Evolutionary conservation across 2,113 vertebrate genomes (phyloP), one percentile per base, ranked within the genome.

Genomic region (Tinamus guttatus): DNA sequence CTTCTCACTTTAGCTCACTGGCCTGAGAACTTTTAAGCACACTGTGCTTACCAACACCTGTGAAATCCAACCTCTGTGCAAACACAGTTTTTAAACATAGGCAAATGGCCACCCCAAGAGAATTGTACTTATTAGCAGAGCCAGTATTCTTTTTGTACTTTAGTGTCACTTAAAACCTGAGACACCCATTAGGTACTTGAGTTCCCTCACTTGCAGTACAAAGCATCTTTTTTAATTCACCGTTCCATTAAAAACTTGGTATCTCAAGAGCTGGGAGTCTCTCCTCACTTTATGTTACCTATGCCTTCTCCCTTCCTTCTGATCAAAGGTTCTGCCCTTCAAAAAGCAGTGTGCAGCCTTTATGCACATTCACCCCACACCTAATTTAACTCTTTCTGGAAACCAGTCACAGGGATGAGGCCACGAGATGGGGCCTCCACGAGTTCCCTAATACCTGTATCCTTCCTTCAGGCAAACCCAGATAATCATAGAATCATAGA

Each of bases 371-470:
- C 43, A 43, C 45, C 18, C 59, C 70, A n/a, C 10, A 68, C 63
- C 56, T 64, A 20, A 58, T 19, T 49, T 71, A 34, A 62, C 7
- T 47, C 10, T 36, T 59, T 60, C 32, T 64, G 38, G 7, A 56
- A 85, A 81, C 5, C 58, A 30, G 20, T n/a, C n/a, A 36, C 8
- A 49, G 43, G 14, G 43, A 3, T 34, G n/a, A 78, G 36, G 41
- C 49, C 38, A 54, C 1, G 0, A 38, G 43, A 54, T 59, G 32
- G 3, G 24, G 18, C 16, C 21, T 63, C 16, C 24, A 18, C 0
- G 0, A 7, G 30, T 18, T 74, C 30, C 36, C 74, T 24, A 38
- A 45, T 11, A 63, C n/a, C 30, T 47, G 13, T 13, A 15, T 8
- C 9, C 34, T 56, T 81, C 74, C 58, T 68, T 67, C 15, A 60